Base-by-base conservation (phyloP, 2,888 invertebrate species). In the Nymphalis urticae region DNA sequence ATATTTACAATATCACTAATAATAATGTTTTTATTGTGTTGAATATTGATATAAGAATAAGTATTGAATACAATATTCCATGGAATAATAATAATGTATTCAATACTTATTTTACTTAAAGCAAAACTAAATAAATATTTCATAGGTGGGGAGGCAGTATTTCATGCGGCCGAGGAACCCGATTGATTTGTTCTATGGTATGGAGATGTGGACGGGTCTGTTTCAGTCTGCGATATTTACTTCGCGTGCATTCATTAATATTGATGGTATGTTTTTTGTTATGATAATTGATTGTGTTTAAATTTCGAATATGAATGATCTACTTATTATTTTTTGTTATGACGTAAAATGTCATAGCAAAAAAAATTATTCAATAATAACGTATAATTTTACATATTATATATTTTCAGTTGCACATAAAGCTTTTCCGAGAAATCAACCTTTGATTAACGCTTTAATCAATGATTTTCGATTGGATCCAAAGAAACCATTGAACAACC, bases 211-310 rank as follows among this genome's bases (percentile, higher is more conserved):
- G 96, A 95, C 96, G 70, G 99, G 99, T 7, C 95, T 98, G 21
- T 99, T 97, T 90, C 98, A 98, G 86, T 97, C 97, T 10, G 97
- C 98, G 0, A 95, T 98, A 73, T 95, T 98, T 64, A 98, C 98
- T 16, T 97, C 97, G 94, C 95, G 94, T 76, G 96, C 97, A 64
- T 96, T 96, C 85, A 89, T 99, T 51, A 99, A 99, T 85, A 95
- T 99, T 68, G 99, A 99, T 88, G 96, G 96, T 96, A 84, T 79
- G 82, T 27, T 53, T 24, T 21, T n/a, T 42, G 16, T 36, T 59
- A 2, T 21, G 5, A n/a, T 27, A 48, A 2, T 48, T n/a, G 27
- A 2, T n/a, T 50, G 9, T 61, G 27, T 47, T 19, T 19, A n/a
- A 51, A 51, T 42, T 42, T 42, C 36, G 10, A 42, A 42, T 42